Evolutionary conservation across 1,140 invertebrate genomes (phyloP), one percentile per base, ranked within the genome.

Genomic region (Leptinotarsa lineolata): DNA sequence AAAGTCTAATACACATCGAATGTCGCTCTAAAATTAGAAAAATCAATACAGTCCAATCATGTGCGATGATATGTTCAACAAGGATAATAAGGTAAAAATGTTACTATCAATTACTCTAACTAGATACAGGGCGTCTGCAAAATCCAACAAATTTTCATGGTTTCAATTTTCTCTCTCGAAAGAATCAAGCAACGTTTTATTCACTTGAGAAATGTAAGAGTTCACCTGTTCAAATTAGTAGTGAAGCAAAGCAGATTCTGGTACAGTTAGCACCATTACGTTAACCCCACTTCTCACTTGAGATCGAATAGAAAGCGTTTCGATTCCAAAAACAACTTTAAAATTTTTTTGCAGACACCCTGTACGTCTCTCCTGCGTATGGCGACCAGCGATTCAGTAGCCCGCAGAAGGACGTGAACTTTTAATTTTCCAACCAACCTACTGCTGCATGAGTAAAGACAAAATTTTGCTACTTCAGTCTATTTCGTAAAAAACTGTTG

Each of bases 381-480:
- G 48, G 15, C n/a, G 48, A 54, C n/a, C 15, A 15, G 48, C 15
- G 15, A 54, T 54, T 39, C 30, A 39, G 30, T 39, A 39, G 30
- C 30, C 8, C 30, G 30, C 30, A 39, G 30, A 39, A 39, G 30
- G 30, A 61, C 22, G 18, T 61, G 60, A 61, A 61, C n/a, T 20
- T 61, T 6, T n/a, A 61, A 20, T 13, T 61, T 21, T 61, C 22
- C 60, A 18, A 21, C 11, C n/a, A 61, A 30, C 22, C 39, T 65
- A 65, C 22, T 11, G 22, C 21, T 65, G 18, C 68, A 61, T 72
- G 44, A 63, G 24, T 67, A 64, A 70, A 67, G 66, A 75, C 70
- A 60, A 70, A 74, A 76, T 76, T 73, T 70, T 68, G 63, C 64
- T 64, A 72, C 18, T 72, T 72, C 71, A 76, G 68, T 70, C 64